Conservation (phyloP, 2,797 vertebrate species). For the Meriones psammophilus region DNA sequence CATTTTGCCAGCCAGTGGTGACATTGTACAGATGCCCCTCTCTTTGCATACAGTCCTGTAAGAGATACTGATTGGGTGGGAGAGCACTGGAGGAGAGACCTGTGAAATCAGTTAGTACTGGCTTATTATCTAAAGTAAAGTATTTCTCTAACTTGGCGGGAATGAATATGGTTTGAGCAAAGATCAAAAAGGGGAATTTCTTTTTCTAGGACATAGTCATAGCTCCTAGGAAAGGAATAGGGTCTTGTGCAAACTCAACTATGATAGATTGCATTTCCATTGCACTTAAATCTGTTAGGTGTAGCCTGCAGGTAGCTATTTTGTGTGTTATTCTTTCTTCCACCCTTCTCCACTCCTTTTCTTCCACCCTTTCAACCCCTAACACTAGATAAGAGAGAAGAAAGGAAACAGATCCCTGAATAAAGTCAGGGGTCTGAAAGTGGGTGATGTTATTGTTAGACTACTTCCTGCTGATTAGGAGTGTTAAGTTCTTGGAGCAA, state of each 20-base stretch:
- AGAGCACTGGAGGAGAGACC: not conserved
- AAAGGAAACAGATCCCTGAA: too few relatives aligned
- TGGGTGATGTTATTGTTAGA: too few relatives aligned
- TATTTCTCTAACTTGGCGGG: constrained; percentile 32
- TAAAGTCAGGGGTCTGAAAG: too few relatives aligned
- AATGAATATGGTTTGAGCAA: constrained; percentile 39
- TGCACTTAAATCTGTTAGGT: constrained; percentile 40
- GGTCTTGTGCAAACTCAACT: constrained; percentile 7
- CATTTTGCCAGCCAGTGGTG: not conserved
- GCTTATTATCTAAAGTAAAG: constrained; percentile 24
- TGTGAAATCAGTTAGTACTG: not conserved
- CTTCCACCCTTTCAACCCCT: too few relatives aligned
- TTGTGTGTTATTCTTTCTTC: too few relatives aligned
- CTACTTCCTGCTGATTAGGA: too few relatives aligned
- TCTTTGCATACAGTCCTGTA: not conserved
- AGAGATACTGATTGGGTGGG: not conserved
- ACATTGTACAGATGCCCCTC: not conserved
- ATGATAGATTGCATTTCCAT: constrained; percentile 51
- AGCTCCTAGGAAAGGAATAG: constrained; percentile 32
- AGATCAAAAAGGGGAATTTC: constrained; percentile 56
- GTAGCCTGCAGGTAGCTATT: too few relatives aligned
- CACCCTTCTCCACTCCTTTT: too few relatives aligned
- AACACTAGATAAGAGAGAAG: too few relatives aligned
- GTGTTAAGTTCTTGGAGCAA: too few relatives aligned
- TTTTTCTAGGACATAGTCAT: constrained; percentile 36